These are phyloP conservation scores for Drosophila burlai DNA, from an alignment of 1,140 invertebrate species.

Conservation along the genomic window DNA sequence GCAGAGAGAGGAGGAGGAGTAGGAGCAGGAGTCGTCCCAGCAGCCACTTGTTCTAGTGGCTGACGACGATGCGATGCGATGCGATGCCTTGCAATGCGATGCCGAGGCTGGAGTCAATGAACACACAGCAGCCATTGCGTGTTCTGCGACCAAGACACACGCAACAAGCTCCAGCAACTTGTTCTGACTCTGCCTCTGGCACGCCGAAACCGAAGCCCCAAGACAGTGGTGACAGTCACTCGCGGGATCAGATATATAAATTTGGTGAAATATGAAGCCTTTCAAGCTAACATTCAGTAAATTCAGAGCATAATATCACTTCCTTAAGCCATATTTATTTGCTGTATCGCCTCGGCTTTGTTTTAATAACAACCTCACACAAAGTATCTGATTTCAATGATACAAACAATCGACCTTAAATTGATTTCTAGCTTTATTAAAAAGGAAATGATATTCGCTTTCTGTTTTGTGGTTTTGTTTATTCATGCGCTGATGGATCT, in stretches of 20 bases:
- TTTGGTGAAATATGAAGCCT: conserved; percentile 2
- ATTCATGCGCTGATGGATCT: not conserved
- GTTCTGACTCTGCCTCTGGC: conserved; percentile 48
- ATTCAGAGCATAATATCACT: not conserved
- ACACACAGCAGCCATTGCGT: conserved; percentile 72
- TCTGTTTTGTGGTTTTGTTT: conserved; percentile 9
- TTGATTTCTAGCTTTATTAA: not conserved
- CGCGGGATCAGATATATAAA: not conserved
- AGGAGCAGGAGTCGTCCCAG: conserved; percentile 6
- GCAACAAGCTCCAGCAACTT: conserved; percentile 56
- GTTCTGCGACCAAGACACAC: conserved; percentile 58
- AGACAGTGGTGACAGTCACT: conserved; percentile 39
- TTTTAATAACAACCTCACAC: conserved; percentile 4
- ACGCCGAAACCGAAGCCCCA: conserved; percentile 68
- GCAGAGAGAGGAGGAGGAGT: not conserved
- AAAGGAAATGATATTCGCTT: not conserved
- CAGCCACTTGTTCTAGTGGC: conserved; percentile 66
- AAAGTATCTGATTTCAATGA: conserved; percentile 5
- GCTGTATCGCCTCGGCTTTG: not conserved
- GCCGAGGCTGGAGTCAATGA: conserved; percentile 71
- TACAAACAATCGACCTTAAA: conserved; percentile 3
- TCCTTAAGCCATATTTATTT: not conserved
- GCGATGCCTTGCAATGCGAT: conserved; percentile 43
- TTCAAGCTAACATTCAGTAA: not conserved
- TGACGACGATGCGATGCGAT: conserved; percentile 35